Evolutionary conservation across 2,797 vertebrate genomes (phyloP), one percentile per base, ranked within the genome.

Genomic region (Phataginus tricuspis): DNA sequence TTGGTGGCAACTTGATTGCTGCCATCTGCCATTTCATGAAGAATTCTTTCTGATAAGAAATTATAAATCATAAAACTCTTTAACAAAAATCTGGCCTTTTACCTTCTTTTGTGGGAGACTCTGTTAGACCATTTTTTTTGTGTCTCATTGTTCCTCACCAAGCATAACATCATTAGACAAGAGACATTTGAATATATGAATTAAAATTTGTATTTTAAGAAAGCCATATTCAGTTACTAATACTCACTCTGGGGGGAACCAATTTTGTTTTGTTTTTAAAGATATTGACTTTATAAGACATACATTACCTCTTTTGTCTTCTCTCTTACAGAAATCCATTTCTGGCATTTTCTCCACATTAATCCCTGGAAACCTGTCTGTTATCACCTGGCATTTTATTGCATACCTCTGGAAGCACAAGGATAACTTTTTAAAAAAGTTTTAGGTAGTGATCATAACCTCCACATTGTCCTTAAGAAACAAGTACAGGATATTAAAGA

Each of bases 161-260:
- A 92, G 23, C n/a, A 21, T 85, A 94, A 94, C 95, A 83, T 90
- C 25, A 39, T 79, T 77, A 94, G 61, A 68, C 31, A 90, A 74
- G 51, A 94, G 57, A 75, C 18, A 89, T 91, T 37, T 89, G 72
- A 89, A 86, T 96, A 86, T 83, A 42, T 4, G 12, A 31, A n/a
- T n/a, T 94, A 86, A 94, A 94, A 80, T 91, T 95, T 49, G 55
- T 27, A 68, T 89, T 95, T 96, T 86, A 93, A 77, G 57, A 75
- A 95, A 94, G 55, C 78, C 55, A 59, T 94, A 79, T 86, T 78
- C 72, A 90, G 29, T 64, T 85, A 92, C 51, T 90, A 80, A 94
- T 55, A 93, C 29, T 69, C 74, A 86, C 49, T 87, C 23, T 49
- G 51, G 14, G 37, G 37, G 13, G 53, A 85, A 53, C 8, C 37